A percentile compares a stretch with the other conserved stretches of the same genome.
Evolutionary conservation across 2,888 invertebrate genomes (phyloP).

Genomic region (Calameuta filiformis): DNA sequence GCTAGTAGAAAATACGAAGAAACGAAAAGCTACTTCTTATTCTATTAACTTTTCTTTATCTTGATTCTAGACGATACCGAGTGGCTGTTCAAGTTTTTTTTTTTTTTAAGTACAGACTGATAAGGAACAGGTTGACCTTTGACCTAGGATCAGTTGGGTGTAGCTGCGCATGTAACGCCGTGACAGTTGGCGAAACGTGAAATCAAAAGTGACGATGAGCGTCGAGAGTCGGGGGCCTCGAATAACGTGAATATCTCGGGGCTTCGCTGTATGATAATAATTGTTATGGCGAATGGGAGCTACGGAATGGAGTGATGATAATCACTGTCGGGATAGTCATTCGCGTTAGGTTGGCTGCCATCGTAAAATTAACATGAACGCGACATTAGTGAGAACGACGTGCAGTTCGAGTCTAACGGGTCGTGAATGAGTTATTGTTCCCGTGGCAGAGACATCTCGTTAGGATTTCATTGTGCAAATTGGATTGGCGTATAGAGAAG

Average conservation of each 20-base stretch:
- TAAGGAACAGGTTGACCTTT: neutral
- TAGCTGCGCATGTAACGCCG: neutral
- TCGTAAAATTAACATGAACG: slow-evolving; percentile 43
- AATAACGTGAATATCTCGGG: slow-evolving; percentile 7
- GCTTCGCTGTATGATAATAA: neutral
- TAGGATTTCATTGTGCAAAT: neutral
- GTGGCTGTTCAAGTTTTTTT: neutral
- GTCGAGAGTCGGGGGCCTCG: neutral
- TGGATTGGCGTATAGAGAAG: neutral
- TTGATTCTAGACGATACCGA: neutral
- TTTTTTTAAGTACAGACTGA: neutral
- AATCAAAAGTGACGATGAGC: neutral
- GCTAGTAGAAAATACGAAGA: neutral
- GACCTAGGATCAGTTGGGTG: neutral
- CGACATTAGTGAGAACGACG: slow-evolving; percentile 26
- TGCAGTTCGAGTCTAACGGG: slow-evolving; percentile 46
- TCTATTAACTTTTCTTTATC: slow-evolving; percentile 22
- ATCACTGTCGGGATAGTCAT: slow-evolving; percentile 38
- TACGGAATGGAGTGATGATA: slow-evolving; percentile 27
- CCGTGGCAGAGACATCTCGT: slow-evolving; percentile 11
- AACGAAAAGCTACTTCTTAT: neutral
- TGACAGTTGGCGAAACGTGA: neutral
- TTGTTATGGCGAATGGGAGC: neutral
- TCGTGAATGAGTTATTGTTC: slow-evolving; percentile 39
- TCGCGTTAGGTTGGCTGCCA: slow-evolving; percentile 22